phyloP scores from a whole-genome alignment of 2,113 vertebrate genomes.

The Microtus pennsylvanicus region DNA sequence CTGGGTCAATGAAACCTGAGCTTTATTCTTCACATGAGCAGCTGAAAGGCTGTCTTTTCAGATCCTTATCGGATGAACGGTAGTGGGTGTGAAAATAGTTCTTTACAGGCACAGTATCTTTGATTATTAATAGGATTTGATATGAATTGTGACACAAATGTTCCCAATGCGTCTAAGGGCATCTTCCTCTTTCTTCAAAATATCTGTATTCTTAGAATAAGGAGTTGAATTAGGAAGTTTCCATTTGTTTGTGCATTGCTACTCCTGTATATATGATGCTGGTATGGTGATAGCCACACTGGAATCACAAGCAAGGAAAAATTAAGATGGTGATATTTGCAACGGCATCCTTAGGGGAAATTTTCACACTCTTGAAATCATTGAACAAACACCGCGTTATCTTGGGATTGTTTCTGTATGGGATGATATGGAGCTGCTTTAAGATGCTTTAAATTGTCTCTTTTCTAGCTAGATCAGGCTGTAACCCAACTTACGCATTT shows the following conservation, averaged over 20 bases:
- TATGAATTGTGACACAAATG: neutral
- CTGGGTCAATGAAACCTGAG: neutral
- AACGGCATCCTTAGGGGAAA: neutral
- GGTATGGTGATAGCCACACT: neutral
- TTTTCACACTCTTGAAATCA: neutral
- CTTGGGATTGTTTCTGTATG: neutral
- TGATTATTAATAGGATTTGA: neutral
- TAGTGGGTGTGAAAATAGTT: neutral
- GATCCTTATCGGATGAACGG: neutral
- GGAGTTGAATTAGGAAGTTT: neutral
- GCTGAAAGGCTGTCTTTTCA: neutral
- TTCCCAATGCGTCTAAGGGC: neutral
- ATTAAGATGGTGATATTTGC: neutral
- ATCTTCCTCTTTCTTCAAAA: neutral
- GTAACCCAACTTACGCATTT: neutral
- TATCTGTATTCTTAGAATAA: neutral
- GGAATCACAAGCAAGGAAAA: neutral
- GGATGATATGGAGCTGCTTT: neutral
- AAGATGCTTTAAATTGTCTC: neutral
- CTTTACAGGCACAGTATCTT: neutral
- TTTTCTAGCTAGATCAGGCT: neutral
- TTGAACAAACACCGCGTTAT: neutral
- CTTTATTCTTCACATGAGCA: neutral
- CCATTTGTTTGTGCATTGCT: neutral
- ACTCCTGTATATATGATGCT: neutral